Percentiles rank a stretch among this genome's conserved stretches.
Evolutionary conservation across 2,113 vertebrate genomes (phyloP).

Genomic region (Bubo scandiacus): DNA sequence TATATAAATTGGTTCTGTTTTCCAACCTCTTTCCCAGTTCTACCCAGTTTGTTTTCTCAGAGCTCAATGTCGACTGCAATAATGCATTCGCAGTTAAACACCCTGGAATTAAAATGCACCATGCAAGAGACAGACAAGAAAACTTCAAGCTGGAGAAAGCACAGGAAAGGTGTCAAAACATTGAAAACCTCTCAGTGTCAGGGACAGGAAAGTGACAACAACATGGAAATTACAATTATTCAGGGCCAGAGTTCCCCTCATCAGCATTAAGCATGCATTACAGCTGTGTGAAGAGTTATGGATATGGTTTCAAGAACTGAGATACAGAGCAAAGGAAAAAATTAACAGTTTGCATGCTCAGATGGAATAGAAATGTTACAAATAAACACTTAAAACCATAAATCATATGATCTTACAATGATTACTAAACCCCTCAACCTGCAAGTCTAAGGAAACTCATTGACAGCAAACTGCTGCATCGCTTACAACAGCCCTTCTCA

Average conservation of each 20-base stretch:
- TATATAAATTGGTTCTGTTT: background rate
- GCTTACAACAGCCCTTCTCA: background rate
- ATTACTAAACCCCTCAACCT: background rate
- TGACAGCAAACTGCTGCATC: background rate
- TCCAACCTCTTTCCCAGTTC: background rate
- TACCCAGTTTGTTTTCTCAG: background rate
- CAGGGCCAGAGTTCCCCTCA: background rate
- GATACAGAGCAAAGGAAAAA: background rate
- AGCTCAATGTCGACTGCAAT: background rate
- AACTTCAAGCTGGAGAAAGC: background rate
- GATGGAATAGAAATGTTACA: background rate
- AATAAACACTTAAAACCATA: background rate
- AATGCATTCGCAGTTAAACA: background rate
- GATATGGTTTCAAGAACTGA: background rate
- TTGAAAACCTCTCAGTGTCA: background rate
- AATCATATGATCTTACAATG: background rate
- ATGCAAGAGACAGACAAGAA: background rate
- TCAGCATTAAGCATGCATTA: background rate
- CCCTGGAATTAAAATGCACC: background rate
- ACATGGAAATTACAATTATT: slow-evolving; percentile 25
- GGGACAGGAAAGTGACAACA: background rate
- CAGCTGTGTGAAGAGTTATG: background rate
- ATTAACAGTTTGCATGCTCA: background rate
- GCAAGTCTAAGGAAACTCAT: background rate
- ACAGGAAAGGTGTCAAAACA: slow-evolving; percentile 1